These are phyloP conservation scores for Hoplias malabaricus DNA, from an alignment of 2,113 vertebrate species.

Conservation along the genomic window DNA sequence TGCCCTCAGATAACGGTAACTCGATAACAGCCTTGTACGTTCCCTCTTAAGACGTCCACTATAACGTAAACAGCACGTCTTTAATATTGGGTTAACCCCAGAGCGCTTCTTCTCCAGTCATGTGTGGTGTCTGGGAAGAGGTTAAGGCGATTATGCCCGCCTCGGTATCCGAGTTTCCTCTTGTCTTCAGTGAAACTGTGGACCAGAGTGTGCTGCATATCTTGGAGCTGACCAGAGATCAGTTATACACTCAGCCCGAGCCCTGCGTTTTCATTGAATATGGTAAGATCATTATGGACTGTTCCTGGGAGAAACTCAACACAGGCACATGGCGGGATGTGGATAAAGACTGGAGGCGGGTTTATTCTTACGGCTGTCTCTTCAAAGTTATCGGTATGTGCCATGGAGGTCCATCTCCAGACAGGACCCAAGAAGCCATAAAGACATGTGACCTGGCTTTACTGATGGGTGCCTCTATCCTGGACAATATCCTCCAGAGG, in stretches of 20 bases:
- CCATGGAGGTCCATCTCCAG: conserved; percentile 34
- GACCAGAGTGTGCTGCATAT: conserved; percentile 66
- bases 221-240: conserved; percentile 62
- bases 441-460: conserved; percentile 88
- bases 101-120: conserved; percentile 11
- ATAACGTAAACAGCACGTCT: not conserved
- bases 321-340: conserved; percentile 80
- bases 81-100: not conserved
- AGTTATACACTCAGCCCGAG: conserved; percentile 64
- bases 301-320: conserved; percentile 90
- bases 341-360: conserved; percentile 83
- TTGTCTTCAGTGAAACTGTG: conserved; percentile 70
- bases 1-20: too few species aligned
- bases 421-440: conserved; percentile 67
- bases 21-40: too few species aligned
- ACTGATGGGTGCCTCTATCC: conserved; percentile 84
- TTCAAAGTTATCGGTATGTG: conserved; percentile 81
- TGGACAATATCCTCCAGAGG: conserved; percentile 76
- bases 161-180: conserved; percentile 64
- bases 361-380: conserved; percentile 84
- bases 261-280: conserved; percentile 46
- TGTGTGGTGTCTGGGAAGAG: conserved; percentile 68
- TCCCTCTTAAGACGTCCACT: too few species aligned
- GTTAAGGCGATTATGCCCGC: conserved; percentile 69
- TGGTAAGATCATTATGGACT: conserved; percentile 78